A percentile compares a stretch with the other conserved stretches of the same genome.
These are phyloP conservation scores for Helarctos malayanus DNA, from an alignment of 2,797 vertebrate genomes.

Conservation along the genomic window DNA sequence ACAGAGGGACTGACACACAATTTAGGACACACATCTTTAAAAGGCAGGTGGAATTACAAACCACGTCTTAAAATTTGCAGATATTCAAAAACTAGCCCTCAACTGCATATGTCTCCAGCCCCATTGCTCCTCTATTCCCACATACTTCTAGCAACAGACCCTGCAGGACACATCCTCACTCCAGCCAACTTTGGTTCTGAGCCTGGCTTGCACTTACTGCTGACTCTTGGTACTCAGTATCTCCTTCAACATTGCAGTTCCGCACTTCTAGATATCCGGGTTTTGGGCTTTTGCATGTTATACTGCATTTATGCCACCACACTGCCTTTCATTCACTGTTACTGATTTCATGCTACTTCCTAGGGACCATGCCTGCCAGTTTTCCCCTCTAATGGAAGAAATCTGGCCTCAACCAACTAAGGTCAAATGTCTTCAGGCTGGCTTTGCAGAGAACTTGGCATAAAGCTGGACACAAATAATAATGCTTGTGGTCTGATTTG, in stretches of 20 bases:
- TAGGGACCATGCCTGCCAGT: accelerated
- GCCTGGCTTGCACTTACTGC: not conserved
- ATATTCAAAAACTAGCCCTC: not conserved
- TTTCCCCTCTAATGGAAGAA: not conserved
- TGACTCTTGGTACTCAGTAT: not conserved
- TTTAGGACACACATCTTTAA: not conserved
- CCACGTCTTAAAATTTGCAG: not conserved
- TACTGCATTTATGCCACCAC: no score
- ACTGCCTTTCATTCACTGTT: not conserved
- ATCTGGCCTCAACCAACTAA: not conserved
- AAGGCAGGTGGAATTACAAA: not conserved
- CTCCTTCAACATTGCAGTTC: not conserved
- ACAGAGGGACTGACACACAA: not conserved
- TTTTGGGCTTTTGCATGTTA: not conserved
- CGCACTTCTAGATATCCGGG: not conserved
- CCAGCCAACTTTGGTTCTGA: accelerated
- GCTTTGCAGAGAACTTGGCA: accelerated
- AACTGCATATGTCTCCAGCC: accelerated
- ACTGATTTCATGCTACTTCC: not conserved
- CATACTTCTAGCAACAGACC: accelerated
- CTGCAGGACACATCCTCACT: accelerated
- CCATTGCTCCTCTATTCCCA: accelerated
- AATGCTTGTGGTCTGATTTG: not conserved
- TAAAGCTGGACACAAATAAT: accelerated
- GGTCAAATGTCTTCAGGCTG: not conserved